Evolutionary conservation across 2,888 invertebrate species (phyloP), one percentile per base, ranked within the genome.

Genomic region (Epistrophe grossulariae): DNA sequence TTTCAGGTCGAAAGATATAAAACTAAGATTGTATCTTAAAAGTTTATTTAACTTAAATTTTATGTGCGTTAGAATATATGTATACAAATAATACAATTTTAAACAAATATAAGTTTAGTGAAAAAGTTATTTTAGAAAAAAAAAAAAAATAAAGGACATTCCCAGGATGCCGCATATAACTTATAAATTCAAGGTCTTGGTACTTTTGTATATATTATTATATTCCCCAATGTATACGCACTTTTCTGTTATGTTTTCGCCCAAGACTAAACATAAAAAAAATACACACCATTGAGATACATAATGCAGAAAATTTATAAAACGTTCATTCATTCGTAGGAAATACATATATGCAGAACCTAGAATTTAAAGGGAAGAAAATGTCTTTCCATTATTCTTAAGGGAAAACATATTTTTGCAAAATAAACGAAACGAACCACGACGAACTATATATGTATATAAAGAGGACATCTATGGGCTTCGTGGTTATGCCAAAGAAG

Each of bases 371-470:
- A 35, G 24, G 35, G 9, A 68, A 50, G 40, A 19, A 73, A 52
- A 57, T 71, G 59, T 72, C 48, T 77, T 66, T 55, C 70, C 35
- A 60, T 60, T 68, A 76, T 57, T 73, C 68, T 55, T 57, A 31
- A 31, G 50, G 68, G 60, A 48, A 68, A 68, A 52, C 73, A 78
- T 78, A 78, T 62, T 74, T 64, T 35, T 68, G 35, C 35, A 50
- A 19, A 70, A 35, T 52, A 59, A 59, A 78, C 24, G 38, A 43
- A 78, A 59, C 60, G 19, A 78, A 71, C 60, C 73, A 55, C 45
- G 62, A 55, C 28, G 8, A 9, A 9, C 8, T 1, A 35, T 7
- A 7, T n/a, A n/a, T n/a, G 31, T 24, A 5, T n/a, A 4, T 2
- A 5, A 31, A 1, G 13, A 52, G 10, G 55, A 17, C 38, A 40